Conservation (phyloP, 2,888 invertebrate species). For the Drosophila histrio region DNA sequence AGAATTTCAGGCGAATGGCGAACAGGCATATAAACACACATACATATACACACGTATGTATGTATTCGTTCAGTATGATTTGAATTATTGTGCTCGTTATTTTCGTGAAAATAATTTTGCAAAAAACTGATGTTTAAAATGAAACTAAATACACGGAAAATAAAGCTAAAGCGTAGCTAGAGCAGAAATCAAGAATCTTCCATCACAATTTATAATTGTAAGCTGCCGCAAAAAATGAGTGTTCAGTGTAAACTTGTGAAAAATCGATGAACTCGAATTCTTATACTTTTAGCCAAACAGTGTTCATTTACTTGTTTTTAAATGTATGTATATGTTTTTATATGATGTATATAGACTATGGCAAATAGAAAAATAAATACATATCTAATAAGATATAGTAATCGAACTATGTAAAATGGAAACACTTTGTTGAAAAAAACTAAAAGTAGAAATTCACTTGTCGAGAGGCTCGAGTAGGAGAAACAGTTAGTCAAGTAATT, state of each 20-base stretch:
- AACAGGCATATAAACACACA: slow-evolving; percentile 6
- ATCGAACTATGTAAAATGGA: not conserved
- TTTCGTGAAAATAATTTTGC: not conserved
- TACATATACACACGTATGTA: not conserved
- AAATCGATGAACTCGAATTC: not conserved
- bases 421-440: not conserved
- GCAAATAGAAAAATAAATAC: not conserved
- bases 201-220: not conserved
- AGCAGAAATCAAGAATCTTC: not conserved
- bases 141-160: not conserved
- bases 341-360: no score
- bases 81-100: not conserved
- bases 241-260: not conserved
- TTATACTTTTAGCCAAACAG: not conserved
- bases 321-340: no score
- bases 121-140: not conserved
- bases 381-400: not conserved
- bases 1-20: slow-evolving; percentile 9
- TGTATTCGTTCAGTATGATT: not conserved
- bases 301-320: not conserved
- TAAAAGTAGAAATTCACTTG: not conserved
- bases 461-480: not conserved
- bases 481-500: not conserved
- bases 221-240: not conserved
- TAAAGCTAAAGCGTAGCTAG: not conserved